Base-by-base conservation (phyloP, 2,113 vertebrate genomes). In the Oriolus oriolus region DNA sequence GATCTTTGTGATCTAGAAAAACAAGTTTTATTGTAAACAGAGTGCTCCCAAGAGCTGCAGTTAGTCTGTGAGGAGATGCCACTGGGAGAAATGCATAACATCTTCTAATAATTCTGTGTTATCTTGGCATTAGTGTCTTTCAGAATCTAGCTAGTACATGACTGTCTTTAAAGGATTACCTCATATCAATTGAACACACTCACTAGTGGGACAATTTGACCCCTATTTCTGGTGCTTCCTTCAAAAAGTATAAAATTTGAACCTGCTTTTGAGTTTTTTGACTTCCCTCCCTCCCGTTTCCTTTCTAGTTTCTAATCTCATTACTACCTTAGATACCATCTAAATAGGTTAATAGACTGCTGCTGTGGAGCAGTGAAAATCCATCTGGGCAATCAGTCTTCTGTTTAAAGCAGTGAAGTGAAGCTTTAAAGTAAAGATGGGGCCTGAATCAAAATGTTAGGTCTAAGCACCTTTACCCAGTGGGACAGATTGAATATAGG, bases 311-410 rank as follows among this genome's bases (percentile, higher is more conserved):
- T 65, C 78, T 91, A 91, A 94, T 94, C 74, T 94, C 66, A 69
- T 91, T 93, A 88, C 50, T 73, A 54, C 78, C 31, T 47, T 33
- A 94, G 87, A 89, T 87, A 82, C n/a, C 28, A 85, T 91, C 95
- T 95, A 94, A 94, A 69, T 63, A 88, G 89, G 87, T 90, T 94
- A 96, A 91, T 73, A 79, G 87, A 70, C 65, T 89, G 87, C 87
- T 93, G 70, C 91, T 93, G 78, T 79, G 74, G 63, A 95, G 63
- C 88, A 47, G 71, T 86, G 83, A 93, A 88, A 95, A 92, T 89
- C 68, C 2, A 3, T 35, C 68, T 65, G 53, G 79, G 78, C 45
- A 95, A 82, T 87, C 89, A 87, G 84, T 50, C 84, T 71, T 91
- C 81, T 89, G 42, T 79, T 94, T 93, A 95, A 89, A 91, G 47